Evolutionary conservation across 2,113 vertebrate genomes (phyloP).

Genomic region (Heterochromis multidens): DNA sequence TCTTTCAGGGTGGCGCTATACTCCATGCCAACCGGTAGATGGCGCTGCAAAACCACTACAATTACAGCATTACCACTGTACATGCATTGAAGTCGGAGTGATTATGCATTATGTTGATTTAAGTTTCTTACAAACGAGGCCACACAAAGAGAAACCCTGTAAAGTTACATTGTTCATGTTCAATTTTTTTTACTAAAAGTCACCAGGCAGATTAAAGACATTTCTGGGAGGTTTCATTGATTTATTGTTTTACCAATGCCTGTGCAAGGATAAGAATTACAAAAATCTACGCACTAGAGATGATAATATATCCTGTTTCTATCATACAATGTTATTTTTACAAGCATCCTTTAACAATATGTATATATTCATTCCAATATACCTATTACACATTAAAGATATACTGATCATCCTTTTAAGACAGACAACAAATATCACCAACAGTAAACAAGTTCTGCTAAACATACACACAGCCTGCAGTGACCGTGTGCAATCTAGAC

Average conservation of each 20-base stretch:
- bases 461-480: slow-evolving; percentile 26
- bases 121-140: neutral
- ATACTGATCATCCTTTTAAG: slow-evolving; percentile 54
- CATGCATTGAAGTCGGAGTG: neutral
- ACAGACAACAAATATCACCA: slow-evolving; percentile 49
- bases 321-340: slow-evolving; percentile 73
- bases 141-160: neutral
- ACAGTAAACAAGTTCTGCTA: slow-evolving; percentile 56
- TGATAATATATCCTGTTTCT: slow-evolving; percentile 72
- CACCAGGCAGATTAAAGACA: neutral
- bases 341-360: slow-evolving; percentile 60
- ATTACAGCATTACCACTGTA: neutral
- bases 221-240: slow-evolving; percentile 22
- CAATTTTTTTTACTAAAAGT: neutral
- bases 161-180: neutral
- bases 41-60: slow-evolving; percentile 3
- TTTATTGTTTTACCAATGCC: slow-evolving; percentile 69
- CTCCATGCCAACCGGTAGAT: slow-evolving; percentile 15
- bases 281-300: slow-evolving; percentile 71
- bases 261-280: slow-evolving; percentile 74
- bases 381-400: slow-evolving; percentile 64
- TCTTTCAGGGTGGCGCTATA: neutral
- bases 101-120: neutral
- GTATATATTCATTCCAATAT: slow-evolving; percentile 53
- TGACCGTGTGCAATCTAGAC: slow-evolving; percentile 33